Evolutionary conservation across 2,888 invertebrate genomes (phyloP).

Genomic region (Macrophya alboannulata): DNA sequence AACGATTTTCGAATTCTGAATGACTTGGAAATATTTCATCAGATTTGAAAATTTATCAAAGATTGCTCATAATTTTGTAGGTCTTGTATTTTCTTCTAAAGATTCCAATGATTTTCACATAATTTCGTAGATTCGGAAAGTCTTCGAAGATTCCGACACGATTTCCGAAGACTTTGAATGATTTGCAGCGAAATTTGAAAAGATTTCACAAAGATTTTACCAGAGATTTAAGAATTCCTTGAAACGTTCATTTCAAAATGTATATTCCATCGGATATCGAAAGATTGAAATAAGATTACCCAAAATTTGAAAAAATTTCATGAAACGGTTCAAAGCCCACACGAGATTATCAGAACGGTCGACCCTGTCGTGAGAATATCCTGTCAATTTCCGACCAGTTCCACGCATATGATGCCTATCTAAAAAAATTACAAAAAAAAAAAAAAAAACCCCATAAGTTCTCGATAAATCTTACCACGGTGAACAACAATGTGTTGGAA

Average conservation of each 20-base stretch:
- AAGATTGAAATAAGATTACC: neutral
- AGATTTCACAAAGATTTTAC: neutral
- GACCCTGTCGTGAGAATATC: neutral
- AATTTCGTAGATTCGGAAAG: too few relatives aligned
- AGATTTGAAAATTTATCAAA: too few relatives aligned
- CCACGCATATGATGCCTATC: too few relatives aligned
- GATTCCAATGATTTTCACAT: too few relatives aligned
- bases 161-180: neutral
- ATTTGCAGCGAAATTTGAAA: neutral
- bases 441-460: neutral
- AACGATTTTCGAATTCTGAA: neutral
- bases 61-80: too few relatives aligned
- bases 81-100: too few relatives aligned
- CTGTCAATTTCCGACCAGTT: neutral
- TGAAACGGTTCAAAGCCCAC: neutral
- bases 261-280: too few relatives aligned
- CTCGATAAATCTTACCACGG: neutral
- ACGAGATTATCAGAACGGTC: neutral
- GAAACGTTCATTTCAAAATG: neutral
- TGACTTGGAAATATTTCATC: neutral
- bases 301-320: neutral
- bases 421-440: neutral
- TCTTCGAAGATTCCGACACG: neutral
- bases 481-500: neutral
- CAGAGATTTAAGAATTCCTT: neutral